Conservation (phyloP, 2,113 vertebrate species). For the Thymallus thymallus region DNA sequence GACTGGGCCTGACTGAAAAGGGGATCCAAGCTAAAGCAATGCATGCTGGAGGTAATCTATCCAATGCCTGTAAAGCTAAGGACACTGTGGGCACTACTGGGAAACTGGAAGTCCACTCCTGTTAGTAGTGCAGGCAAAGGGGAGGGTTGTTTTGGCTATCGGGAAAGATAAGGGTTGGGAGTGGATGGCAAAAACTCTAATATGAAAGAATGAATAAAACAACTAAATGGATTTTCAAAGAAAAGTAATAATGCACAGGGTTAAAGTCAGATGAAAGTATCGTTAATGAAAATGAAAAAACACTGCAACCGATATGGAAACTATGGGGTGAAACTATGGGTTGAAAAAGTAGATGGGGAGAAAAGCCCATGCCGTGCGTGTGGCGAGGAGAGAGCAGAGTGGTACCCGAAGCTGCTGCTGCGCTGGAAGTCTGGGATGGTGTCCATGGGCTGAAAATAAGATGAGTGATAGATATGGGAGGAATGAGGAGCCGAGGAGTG, state of each 20-base stretch:
- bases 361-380: conserved; percentile 51
- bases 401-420: conserved; percentile 87
- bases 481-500: conserved; percentile 53
- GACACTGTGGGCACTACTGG: conserved; percentile 41
- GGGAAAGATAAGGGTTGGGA: conserved; percentile 20
- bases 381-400: conserved; percentile 43
- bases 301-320: neutral
- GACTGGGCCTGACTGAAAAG: neutral
- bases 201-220: conserved; percentile 5
- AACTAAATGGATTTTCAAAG: neutral
- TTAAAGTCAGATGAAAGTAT: neutral
- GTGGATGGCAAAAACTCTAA: conserved; percentile 13
- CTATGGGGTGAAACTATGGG: neutral
- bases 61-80: conserved; percentile 40
- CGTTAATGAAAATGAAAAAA: neutral
- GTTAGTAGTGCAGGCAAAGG: conserved; percentile 55
- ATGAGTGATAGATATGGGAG: conserved; percentile 82
- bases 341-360: conserved; percentile 1
- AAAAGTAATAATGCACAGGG: neutral
- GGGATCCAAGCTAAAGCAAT: conserved; percentile 26
- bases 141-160: conserved; percentile 8
- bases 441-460: conserved; percentile 92
- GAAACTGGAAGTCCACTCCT: conserved; percentile 45
- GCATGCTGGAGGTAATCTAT: conserved; percentile 48
- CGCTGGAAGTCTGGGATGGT: conserved; percentile 81